Base-by-base conservation (phyloP, 1,140 invertebrate species). In the Carposina sasakii region DNA sequence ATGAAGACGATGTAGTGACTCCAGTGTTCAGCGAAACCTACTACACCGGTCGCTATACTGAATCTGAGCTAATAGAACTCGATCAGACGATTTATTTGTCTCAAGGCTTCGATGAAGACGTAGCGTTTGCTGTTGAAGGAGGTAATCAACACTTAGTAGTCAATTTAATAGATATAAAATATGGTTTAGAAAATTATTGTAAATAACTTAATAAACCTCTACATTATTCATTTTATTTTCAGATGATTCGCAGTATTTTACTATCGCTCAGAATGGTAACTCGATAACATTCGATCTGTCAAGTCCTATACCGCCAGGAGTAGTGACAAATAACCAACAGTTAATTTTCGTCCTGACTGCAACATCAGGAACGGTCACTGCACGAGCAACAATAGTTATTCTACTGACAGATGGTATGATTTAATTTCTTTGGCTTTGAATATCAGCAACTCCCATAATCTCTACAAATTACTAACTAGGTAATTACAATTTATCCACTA, bases 211-310 rank as follows among this genome's bases (percentile, higher is more conserved):
- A n/a, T n/a, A n/a, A n/a, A n/a, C n/a, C n/a, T n/a, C n/a, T n/a
- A n/a, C n/a, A n/a, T n/a, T n/a, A n/a, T n/a, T n/a, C n/a, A n/a
- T n/a, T 37, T 53, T 53, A 17, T 31, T 63, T 67, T 43, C 54
- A 62, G 68, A 63, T 23, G 36, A 55, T 39, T 23, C 63, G 2
- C 36, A 48, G 36, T 67, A 57, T 53, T 70, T 70, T 33, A 33
- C 42, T 13, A 22, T 63, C 12, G 15, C 12, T 5, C 8, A 9
- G 20, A n/a, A 30, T 1, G 45, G 33, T 0, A 57, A 66, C 30
- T 47, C 49, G 6, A 21, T 52, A 4, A 53, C 17, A 1, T 28
- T 66, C 12, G 47, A 13, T 36, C 10, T 58, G 16, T 34, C 26
- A 0, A 44, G 37, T 19, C n/a, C 39, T 10, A 52, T 60, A 24